Evolutionary conservation across 2,113 vertebrate species (phyloP), one percentile per base, ranked within the genome.

Genomic region (Junco hyemalis): DNA sequence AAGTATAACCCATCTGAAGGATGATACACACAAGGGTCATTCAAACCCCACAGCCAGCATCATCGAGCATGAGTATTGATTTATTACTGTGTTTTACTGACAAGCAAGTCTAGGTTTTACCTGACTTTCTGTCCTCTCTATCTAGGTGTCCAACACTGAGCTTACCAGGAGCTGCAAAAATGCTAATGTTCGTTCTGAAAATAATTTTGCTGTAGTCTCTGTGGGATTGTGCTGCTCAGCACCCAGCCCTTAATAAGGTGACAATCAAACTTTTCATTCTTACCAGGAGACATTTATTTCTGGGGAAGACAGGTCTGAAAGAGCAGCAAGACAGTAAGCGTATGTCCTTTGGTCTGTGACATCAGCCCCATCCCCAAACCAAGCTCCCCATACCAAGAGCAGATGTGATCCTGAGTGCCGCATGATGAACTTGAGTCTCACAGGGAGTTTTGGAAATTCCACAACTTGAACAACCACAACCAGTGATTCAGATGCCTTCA

Each of bases 351-450:
- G 33, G 10, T 51, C 29, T 53, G 25, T 35, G 57, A 33, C 24
- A 36, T 73, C 24, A 93, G 23, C 6, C 7, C 3, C 35, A 29
- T 48, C 29, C 72, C 31, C n/a, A 38, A 24, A 50, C 5, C 22
- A 25, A 91, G 35, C 3, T 69, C 77, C 25, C 18, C 24, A 1
- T 10, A 8, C 2, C 14, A 18, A 42, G 5, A 31, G 19, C 2
- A 45, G 61, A 26, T 1, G 1, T 0, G 0, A 28, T 19, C 36
- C 25, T n/a, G 19, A 23, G 9, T 4, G 9, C 5, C 42, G 3
- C 4, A 13, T 0, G 1, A 8, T 23, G 26, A 66, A 36, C 5
- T 40, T 19, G 4, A 64, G n/a, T 21, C 13, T 38, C 61, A 70
- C 63, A 61, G 80, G 33, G 3, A 20, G 28, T 42, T 81, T 28